Evolutionary conservation across 2,888 invertebrate genomes (phyloP), one percentile per base, ranked within the genome.

Genomic region (Leptarthrus brevirostris): DNA sequence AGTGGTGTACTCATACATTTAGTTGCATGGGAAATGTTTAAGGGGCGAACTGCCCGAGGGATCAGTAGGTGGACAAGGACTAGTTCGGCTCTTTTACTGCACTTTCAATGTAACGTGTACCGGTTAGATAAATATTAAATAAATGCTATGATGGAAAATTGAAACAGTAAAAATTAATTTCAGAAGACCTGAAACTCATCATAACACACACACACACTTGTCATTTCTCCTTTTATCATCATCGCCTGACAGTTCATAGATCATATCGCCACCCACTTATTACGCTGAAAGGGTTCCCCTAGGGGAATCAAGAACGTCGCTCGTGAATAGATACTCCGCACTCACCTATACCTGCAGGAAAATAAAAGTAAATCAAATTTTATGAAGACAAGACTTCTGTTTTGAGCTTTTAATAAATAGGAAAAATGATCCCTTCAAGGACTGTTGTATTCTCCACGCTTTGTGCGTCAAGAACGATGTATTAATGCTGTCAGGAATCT

Each of bases 41-140:
- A 61, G 1, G 22, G 4, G 44, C 12, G 58, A 56, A 36, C 44
- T 64, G 36, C 47, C 47, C 12, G 14, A 64, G 47, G 24, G 64
- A 22, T 64, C 40, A 22, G 44, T 44, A 12, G 40, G 40, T 14
- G 22, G 4, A 18, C 24, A 22, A 26, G 24, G 44, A 20, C 14
- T 24, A 5, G 40, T 44, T 64, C 8, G 47, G 5, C 16, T 12
- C 47, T 3, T 47, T 12, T 3, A 4, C 3, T 30, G 47, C 16
- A 3, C 3, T 47, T 47, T 47, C 16, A 16, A 47, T 47, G 12
- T n/a, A n/a, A 20, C 20, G 18, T 1, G n/a, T 54, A 10, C n/a
- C 16, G 44, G 36, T 2, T 44, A 40, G 61, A 74, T 64, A 71
- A 74, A 74, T 53, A 74, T 74, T 74, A 72, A 74, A 66, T 71